Percentiles rank a stretch among this genome's conserved stretches.
Conservation (phyloP, 2,888 invertebrate genomes). For the Biston betularia region DNA sequence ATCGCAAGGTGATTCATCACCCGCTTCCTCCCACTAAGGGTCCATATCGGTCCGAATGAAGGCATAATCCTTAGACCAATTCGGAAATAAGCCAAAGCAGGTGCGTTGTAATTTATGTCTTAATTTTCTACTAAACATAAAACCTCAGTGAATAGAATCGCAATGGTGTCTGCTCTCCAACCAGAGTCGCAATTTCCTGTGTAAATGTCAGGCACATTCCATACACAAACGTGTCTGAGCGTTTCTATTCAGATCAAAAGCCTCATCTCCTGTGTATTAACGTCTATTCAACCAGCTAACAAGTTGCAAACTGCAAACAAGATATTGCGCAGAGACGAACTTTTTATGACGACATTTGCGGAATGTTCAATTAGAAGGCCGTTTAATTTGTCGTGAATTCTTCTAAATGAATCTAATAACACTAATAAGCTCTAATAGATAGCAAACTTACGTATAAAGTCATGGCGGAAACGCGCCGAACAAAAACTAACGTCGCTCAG, state of each 20-base stretch:
- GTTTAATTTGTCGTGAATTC: conserved; percentile 47
- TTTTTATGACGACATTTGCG: conserved; percentile 44
- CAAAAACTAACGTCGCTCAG: conserved; percentile 74
- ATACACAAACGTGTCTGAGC: conserved; percentile 37
- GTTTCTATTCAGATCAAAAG: conserved; percentile 60
- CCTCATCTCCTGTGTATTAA: conserved; percentile 57
- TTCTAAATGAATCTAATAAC: conserved; percentile 49
- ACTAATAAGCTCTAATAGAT: conserved; percentile 51
- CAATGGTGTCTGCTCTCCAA: conserved; percentile 19
- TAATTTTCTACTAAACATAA: conserved; percentile 46
- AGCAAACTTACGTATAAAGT: conserved; percentile 59
- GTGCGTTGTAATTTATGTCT: conserved; percentile 20
- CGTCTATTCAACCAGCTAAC: conserved; percentile 53
- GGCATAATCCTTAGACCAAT: conserved; percentile 52
- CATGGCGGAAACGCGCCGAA: conserved; percentile 71
- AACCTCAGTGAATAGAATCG: conserved; percentile 43
- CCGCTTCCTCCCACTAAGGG: conserved; percentile 40
- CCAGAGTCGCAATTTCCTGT: conserved; percentile 41
- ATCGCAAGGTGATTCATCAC: conserved; percentile 54
- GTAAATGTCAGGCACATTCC: conserved; percentile 43
- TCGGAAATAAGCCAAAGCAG: conserved; percentile 45
- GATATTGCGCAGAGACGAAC: conserved; percentile 44
- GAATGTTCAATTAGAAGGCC: conserved; percentile 46
- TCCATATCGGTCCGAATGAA: conserved; percentile 51
- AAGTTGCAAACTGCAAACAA: conserved; percentile 54